Evolutionary conservation across 2,113 vertebrate species (phyloP).

Genomic region (Paratilapia polleni): DNA sequence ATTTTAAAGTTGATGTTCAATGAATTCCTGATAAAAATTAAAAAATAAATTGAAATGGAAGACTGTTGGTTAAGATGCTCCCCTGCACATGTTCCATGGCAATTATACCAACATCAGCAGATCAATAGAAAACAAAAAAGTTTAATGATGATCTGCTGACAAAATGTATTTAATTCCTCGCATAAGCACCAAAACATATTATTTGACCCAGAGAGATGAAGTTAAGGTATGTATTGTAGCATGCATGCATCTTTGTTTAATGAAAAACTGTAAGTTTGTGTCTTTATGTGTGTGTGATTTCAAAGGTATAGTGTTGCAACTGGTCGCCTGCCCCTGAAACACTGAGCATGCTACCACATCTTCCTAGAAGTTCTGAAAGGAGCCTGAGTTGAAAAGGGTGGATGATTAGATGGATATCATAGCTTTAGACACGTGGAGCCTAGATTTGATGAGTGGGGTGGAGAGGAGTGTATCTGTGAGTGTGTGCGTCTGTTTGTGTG

Average conservation of each 20-base stretch:
- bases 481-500: conserved; percentile 28
- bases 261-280: not conserved
- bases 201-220: not conserved
- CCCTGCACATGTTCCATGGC: not conserved
- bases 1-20: not conserved
- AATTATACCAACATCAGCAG: not conserved
- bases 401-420: conserved; percentile 67
- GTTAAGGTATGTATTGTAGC: not conserved
- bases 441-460: conserved; percentile 65
- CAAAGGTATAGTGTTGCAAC: conserved; percentile 62
- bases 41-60: not conserved
- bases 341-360: conserved; percentile 26
- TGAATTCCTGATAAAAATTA: not conserved
- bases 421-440: conserved; percentile 65
- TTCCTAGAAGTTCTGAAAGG: conserved; percentile 23
- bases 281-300: conserved; percentile 12
- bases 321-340: conserved; percentile 53
- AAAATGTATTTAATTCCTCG: not conserved
- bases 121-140: not conserved
- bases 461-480: conserved; percentile 23
- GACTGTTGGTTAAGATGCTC: not conserved
- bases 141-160: not conserved
- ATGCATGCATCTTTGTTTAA: not conserved
- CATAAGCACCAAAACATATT: not conserved
- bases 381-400: conserved; percentile 51